These are phyloP conservation scores for Acridotheres tristis DNA, from an alignment of 2,797 vertebrate genomes.

Conservation along the genomic window DNA sequence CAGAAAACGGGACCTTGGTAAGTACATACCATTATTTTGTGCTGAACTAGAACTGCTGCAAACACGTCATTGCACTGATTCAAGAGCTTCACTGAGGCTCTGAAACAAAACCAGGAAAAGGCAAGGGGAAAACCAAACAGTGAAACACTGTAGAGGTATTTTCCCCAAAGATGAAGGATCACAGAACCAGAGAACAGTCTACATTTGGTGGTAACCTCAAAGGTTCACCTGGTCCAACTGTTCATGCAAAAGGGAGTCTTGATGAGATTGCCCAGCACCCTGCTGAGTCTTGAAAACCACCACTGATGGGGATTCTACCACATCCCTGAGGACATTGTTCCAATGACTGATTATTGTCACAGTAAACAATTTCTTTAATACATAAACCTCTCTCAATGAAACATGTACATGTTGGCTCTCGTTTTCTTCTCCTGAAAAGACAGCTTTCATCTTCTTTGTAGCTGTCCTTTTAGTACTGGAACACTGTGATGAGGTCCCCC, in stretches of 20 bases:
- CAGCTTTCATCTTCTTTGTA: neutral
- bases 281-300: neutral
- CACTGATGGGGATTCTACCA: accelerated
- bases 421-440: neutral
- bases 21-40: neutral
- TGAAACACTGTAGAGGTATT: neutral
- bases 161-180: neutral
- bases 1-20: neutral
- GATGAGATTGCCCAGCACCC: neutral
- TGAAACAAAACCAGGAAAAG: neutral
- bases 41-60: neutral
- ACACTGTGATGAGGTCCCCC: neutral
- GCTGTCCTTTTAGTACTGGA: neutral
- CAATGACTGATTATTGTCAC: neutral
- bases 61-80: neutral
- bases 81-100: neutral
- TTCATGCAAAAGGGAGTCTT: neutral
- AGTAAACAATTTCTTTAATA: neutral
- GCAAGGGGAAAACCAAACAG: neutral
- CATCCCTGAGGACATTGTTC: neutral
- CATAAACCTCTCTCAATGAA: neutral
- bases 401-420: neutral
- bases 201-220: neutral
- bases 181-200: neutral
- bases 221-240: neutral